These are phyloP conservation scores for Puffinus mauretanicus DNA, from an alignment of 2,113 vertebrate species.

Conservation along the genomic window DNA sequence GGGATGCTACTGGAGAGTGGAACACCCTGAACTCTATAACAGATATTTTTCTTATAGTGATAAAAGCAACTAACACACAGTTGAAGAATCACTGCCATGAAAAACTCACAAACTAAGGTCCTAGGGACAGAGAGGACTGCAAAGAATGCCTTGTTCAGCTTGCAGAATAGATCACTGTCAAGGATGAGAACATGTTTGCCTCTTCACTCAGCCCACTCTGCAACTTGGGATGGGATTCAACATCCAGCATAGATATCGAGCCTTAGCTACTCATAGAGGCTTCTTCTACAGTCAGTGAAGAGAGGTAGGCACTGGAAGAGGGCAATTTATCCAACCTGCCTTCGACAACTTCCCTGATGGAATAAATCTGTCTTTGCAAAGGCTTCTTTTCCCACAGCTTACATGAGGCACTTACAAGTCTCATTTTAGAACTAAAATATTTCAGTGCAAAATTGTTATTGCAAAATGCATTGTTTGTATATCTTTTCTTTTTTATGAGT, in stretches of 20 bases:
- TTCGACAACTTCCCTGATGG: rapidly evolving
- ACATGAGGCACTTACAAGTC: not conserved
- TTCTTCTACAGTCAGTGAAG: not conserved
- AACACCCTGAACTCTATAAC: not conserved
- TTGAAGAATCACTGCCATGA: not conserved
- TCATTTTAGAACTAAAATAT: not conserved
- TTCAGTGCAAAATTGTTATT: not conserved
- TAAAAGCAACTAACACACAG: not conserved
- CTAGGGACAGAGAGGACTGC: not conserved
- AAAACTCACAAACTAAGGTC: not conserved
- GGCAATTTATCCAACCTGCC: not conserved
- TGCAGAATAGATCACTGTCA: not conserved
- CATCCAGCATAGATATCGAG: rapidly evolving
- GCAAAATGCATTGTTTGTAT: not conserved
- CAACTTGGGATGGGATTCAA: not conserved
- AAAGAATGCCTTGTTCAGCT: not conserved
- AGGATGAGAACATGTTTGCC: not conserved
- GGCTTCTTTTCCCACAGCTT: not conserved
- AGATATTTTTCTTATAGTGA: not conserved
- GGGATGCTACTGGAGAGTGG: not conserved
- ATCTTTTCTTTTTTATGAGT: not conserved
- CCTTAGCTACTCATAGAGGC: not conserved
- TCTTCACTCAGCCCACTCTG: not conserved
- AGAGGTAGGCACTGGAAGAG: not conserved
- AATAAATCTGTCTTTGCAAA: not conserved